phyloP scores from a whole-genome alignment of 2,888 invertebrate species.

The Drosophila buzzatii region DNA sequence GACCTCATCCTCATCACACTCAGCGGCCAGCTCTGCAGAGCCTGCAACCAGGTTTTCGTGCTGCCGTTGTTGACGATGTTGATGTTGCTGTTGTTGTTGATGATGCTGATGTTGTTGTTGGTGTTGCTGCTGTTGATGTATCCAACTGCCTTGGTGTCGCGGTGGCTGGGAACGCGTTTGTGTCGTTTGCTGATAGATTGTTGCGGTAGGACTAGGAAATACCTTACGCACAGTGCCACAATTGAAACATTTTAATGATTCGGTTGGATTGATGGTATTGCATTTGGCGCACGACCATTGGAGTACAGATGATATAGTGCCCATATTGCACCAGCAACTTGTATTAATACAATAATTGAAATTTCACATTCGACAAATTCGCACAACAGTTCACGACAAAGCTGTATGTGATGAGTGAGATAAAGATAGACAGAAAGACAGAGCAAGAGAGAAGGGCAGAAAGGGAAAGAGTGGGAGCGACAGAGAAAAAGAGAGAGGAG shows the following conservation, averaged over 20 bases:
- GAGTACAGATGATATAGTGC: conserved; percentile 96
- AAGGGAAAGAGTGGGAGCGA: neutral
- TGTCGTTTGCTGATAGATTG: conserved; percentile 53
- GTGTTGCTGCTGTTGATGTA: conserved; percentile 46
- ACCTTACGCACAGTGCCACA: conserved; percentile 90
- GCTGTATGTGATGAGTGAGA: conserved; percentile 34
- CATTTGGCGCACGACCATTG: conserved; percentile 96
- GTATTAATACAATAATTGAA: conserved; percentile 39
- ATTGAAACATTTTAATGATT: conserved; percentile 93
- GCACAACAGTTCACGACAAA: conserved; percentile 49
- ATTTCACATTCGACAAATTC: conserved; percentile 49
- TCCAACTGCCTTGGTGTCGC: conserved; percentile 57
- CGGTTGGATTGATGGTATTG: conserved; percentile 95
- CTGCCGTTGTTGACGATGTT: conserved; percentile 34
- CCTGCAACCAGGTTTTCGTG: conserved; percentile 37
- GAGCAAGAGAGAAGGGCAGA: conserved; percentile 4
- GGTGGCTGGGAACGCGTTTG: conserved; percentile 49
- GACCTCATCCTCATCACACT: conserved; percentile 56
- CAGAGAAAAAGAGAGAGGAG: neutral
- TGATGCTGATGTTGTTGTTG: conserved; percentile 34
- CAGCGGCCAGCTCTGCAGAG: conserved; percentile 49
- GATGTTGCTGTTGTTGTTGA: conserved; percentile 33
- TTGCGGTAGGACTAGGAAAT: conserved; percentile 77
- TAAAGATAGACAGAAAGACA: conserved; percentile 15
- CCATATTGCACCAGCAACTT: conserved; percentile 87